Evolutionary conservation across 2,113 vertebrate genomes (phyloP).

Genomic region (Rostratula benghalensis): DNA sequence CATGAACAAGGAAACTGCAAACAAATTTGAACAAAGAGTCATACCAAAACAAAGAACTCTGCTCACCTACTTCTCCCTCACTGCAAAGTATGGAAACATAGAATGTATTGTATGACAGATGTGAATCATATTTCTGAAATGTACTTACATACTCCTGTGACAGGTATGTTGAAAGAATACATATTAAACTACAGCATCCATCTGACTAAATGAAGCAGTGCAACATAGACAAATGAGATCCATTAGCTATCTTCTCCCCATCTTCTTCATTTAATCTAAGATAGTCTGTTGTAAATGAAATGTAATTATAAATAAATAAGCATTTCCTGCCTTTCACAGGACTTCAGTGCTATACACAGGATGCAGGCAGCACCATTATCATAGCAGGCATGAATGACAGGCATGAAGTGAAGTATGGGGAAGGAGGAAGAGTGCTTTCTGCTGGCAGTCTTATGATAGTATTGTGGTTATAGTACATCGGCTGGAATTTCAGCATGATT

Average conservation of each 20-base stretch:
- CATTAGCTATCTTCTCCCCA: background rate
- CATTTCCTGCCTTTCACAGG: background rate
- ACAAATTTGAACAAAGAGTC: background rate
- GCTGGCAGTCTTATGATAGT: background rate
- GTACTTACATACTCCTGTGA: background rate
- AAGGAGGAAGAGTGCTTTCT: background rate
- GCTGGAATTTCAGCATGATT: background rate
- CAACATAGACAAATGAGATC: background rate
- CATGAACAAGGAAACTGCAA: background rate
- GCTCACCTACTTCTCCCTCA: background rate
- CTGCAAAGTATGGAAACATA: background rate
- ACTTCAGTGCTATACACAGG: background rate
- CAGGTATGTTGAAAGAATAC: background rate
- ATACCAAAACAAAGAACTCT: background rate
- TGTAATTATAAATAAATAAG: constrained; percentile 1
- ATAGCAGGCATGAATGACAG: background rate
- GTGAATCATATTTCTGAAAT: background rate
- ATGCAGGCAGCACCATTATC: background rate
- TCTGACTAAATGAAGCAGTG: background rate
- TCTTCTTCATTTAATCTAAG: background rate
- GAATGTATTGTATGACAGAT: background rate
- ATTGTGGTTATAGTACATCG: background rate
- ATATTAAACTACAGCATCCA: background rate
- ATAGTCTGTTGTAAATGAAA: background rate
- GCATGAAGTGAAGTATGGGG: background rate